Evolutionary conservation across 2,113 vertebrate species (phyloP).

Genomic region (Oncorhynchus mykiss): DNA sequence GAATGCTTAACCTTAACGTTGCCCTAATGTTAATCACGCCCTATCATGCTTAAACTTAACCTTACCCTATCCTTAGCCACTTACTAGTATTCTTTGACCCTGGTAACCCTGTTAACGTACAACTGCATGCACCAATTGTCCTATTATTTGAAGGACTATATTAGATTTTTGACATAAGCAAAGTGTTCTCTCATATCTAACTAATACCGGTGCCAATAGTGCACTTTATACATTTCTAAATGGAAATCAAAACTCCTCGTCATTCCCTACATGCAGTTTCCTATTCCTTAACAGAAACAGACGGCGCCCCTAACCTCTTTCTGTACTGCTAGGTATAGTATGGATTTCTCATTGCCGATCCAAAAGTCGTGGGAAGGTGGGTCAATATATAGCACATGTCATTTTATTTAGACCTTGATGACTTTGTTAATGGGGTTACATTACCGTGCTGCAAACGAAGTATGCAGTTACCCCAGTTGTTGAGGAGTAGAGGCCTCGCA

Average conservation of each 20-base stretch:
- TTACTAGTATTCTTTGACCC: too few relatives aligned
- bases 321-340: slow-evolving; percentile 29
- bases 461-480: slow-evolving; percentile 47
- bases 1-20: too few relatives aligned
- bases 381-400: slow-evolving; percentile 63
- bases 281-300: slow-evolving; percentile 57
- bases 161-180: too few relatives aligned
- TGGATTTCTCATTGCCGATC: slow-evolving; percentile 44
- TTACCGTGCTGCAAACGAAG: slow-evolving; percentile 55
- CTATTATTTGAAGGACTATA: too few relatives aligned
- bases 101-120: too few relatives aligned
- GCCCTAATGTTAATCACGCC: too few relatives aligned
- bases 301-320: slow-evolving; percentile 29
- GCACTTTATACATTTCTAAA: too few relatives aligned
- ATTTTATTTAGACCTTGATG: slow-evolving; percentile 71
- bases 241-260: slow-evolving; percentile 7
- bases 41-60: too few relatives aligned
- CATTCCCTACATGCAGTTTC: slow-evolving; percentile 23
- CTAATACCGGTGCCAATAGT: too few relatives aligned
- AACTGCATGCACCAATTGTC: too few relatives aligned
- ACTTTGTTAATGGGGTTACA: slow-evolving; percentile 58
- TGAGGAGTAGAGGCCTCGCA: slow-evolving; percentile 53
- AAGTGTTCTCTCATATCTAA: too few relatives aligned
- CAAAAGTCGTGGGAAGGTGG: slow-evolving; percentile 56
- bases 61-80: too few relatives aligned